Evolutionary conservation across 2,113 vertebrate genomes (phyloP).

Genomic region (Periophthalmodon schlosseri): DNA sequence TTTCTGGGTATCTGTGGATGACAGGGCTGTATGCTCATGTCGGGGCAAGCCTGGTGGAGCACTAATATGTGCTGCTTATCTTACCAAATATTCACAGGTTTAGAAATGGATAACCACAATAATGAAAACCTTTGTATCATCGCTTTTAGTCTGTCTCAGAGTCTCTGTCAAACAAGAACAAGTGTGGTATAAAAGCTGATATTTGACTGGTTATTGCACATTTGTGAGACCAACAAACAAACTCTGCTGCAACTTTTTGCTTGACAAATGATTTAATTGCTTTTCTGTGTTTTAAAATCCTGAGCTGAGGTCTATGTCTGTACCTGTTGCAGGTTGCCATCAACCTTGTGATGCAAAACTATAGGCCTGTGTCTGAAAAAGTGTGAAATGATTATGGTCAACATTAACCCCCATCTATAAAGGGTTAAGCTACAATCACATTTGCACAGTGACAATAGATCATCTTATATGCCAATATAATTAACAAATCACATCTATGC

Average conservation of each 20-base stretch:
- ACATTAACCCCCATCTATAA: neutral
- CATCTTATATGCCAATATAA: neutral
- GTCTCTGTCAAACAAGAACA: neutral
- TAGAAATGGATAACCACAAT: neutral
- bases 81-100: neutral
- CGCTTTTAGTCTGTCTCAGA: neutral
- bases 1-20: neutral
- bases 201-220: neutral
- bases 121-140: neutral
- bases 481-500: neutral
- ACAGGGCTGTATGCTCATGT: conserved; percentile 18
- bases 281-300: neutral
- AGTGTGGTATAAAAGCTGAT: neutral
- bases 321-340: neutral
- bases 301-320: neutral
- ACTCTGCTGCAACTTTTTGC: neutral
- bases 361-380: too few species aligned
- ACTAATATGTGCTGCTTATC: neutral
- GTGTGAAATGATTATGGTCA: too few species aligned
- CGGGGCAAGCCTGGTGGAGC: conserved; percentile 25
- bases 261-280: neutral
- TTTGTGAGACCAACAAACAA: neutral
- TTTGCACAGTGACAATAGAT: neutral
- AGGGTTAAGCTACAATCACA: neutral
- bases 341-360: too few species aligned